Conservation (phyloP, 2,797 vertebrate species). For the Crenichthys baileyi region DNA sequence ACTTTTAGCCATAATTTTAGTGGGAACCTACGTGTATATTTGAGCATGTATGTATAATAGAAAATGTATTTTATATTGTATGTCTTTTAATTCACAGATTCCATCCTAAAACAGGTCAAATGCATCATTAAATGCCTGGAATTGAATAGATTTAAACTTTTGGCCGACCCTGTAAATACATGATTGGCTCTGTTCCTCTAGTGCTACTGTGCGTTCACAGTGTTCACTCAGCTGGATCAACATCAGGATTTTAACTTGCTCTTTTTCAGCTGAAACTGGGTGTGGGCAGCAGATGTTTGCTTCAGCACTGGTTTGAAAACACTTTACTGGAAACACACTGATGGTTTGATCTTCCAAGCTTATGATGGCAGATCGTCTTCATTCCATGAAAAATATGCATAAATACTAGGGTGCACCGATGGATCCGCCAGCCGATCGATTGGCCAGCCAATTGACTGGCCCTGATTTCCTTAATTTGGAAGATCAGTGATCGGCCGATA, state of each 20-base stretch:
- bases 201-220: constrained; percentile 10
- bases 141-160: background rate
- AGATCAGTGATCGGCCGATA: too few species aligned
- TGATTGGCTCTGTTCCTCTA: background rate
- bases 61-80: too few species aligned
- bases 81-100: background rate
- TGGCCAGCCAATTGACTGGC: too few species aligned
- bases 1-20: background rate
- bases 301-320: constrained; percentile 11
- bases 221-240: constrained; percentile 1
- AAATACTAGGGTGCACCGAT: background rate
- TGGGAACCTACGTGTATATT: background rate
- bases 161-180: background rate
- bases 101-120: background rate
- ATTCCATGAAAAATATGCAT: background rate
- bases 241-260: background rate
- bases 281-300: constrained; percentile 25
- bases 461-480: too few species aligned
- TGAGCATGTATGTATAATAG: background rate
- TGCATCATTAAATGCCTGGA: background rate
- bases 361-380: constrained; percentile 35
- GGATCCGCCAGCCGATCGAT: too few species aligned
- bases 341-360: constrained; percentile 40
- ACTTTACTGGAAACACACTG: background rate
- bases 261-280: constrained; percentile 28